phyloP scores from a whole-genome alignment of 1,140 invertebrate species.

The Polyergus mexicanus region DNA sequence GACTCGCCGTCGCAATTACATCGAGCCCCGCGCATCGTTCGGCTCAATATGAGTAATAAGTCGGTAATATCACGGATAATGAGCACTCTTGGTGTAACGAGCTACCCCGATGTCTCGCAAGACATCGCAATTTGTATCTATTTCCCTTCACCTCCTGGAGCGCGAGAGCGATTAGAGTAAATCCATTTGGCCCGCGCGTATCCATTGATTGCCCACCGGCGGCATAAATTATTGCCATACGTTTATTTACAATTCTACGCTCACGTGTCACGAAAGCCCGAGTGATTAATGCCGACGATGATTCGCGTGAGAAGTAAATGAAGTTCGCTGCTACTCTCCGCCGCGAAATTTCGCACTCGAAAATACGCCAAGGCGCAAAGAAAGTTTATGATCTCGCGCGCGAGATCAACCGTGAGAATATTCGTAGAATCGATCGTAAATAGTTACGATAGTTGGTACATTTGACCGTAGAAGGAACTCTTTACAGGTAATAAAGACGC shows the following conservation, averaged over 20 bases:
- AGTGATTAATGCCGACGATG: conserved; percentile 45
- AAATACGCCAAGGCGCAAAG: neutral
- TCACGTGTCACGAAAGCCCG: conserved; percentile 12
- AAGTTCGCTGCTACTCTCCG: conserved; percentile 3
- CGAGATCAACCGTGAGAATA: conserved; percentile 23
- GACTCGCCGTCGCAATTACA: conserved; percentile 43
- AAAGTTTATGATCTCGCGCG: neutral
- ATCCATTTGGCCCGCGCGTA: conserved; percentile 59
- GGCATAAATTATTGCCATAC: conserved; percentile 55
- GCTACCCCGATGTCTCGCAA: conserved; percentile 34
- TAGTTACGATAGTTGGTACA: neutral
- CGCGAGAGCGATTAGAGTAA: conserved; percentile 52
- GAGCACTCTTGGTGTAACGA: conserved; percentile 47
- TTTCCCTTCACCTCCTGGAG: neutral
- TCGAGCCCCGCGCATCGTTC: conserved; percentile 19
- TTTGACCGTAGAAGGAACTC: neutral
- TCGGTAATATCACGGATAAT: conserved; percentile 58
- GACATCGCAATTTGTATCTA: conserved; percentile 60
- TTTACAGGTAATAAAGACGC: neutral
- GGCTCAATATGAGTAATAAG: conserved; percentile 52
- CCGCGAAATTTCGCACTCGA: conserved; percentile 30
- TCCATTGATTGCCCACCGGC: conserved; percentile 40
- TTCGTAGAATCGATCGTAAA: conserved; percentile 29
- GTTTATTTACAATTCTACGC: conserved; percentile 64
- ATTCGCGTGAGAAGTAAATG: conserved; percentile 55